Percentiles rank a stretch among this genome's conserved stretches.
phyloP scores from a whole-genome alignment of 1,140 invertebrate species.

The silkworm (Bombyx mori) region ASM3026992v2 NC_085116.1:5459501-5460000 shows the following conservation, averaged over 20 bases:
- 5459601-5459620: conserved; percentile 48
- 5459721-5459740: neutral
- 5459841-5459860: no score
- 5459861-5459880: no score
- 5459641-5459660: no score
- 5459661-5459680: no score
- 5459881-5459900: no score
- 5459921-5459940: no score
- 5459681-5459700: no score
- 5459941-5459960: no score
- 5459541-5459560: conserved; percentile 48
- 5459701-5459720: no score
- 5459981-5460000: neutral
- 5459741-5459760: neutral
- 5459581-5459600: conserved; percentile 39
- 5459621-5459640: neutral
- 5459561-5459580: conserved; percentile 36
- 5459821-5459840: no score
- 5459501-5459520: conserved; percentile 10
- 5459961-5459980: no score
- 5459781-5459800: neutral
- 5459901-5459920: no score
- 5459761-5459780: neutral
- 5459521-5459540: conserved; percentile 27
- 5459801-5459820: neutral